Percentiles rank a stretch among this genome's conserved stretches.
Evolutionary conservation across 2,797 vertebrate species (phyloP).

Genomic region (Distichodus sexfasciatus): DNA sequence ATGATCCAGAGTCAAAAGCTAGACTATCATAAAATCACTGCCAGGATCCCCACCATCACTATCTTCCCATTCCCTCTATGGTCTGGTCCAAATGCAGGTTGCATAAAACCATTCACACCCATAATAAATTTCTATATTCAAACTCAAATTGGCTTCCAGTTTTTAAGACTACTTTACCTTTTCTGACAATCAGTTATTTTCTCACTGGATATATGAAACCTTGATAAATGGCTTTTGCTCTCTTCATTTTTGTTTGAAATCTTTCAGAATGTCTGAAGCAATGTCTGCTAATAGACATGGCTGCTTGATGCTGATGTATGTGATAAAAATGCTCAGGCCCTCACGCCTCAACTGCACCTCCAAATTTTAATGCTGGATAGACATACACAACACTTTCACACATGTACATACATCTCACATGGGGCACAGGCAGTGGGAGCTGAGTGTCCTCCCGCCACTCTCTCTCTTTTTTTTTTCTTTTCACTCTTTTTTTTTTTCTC

Average conservation of each 20-base stretch:
- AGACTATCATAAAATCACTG: background rate
- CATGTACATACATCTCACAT: too few relatives aligned
- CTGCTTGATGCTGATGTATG: background rate
- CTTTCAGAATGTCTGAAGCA: conserved; percentile 6
- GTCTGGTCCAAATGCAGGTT: background rate
- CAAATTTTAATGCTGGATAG: too few relatives aligned
- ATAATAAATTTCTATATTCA: conserved; percentile 41
- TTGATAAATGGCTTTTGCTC: conserved; percentile 29
- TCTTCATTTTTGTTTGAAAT: conserved; percentile 12
- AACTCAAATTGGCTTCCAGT: conserved; percentile 15
- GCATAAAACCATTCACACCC: conserved; percentile 10
- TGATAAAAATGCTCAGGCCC: background rate
- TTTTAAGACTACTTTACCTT: conserved; percentile 9
- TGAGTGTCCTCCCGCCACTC: too few relatives aligned
- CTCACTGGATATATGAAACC: conserved; percentile 25
- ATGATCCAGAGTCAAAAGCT: too few relatives aligned
- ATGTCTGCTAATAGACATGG: background rate
- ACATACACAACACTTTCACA: too few relatives aligned
- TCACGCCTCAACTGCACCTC: too few relatives aligned
- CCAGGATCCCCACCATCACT: background rate
- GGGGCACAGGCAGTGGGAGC: too few relatives aligned
- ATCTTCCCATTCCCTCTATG: background rate
- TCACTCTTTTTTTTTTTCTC: too few relatives aligned
- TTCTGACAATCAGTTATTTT: background rate
- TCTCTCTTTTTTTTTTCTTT: too few relatives aligned